Conservation (phyloP, 2,797 vertebrate species). For the Sparus aurata region DNA sequence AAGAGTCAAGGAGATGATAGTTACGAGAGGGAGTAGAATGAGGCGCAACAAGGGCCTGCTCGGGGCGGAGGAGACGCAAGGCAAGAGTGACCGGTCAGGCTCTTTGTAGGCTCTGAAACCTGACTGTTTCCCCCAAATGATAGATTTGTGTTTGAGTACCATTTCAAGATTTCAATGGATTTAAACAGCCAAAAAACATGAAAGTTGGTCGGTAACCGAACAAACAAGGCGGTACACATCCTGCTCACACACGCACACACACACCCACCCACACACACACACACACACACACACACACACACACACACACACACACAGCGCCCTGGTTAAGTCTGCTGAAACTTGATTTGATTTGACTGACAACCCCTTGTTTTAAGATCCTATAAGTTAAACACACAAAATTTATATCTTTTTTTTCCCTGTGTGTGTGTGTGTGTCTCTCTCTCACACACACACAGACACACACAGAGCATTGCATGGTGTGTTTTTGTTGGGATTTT, state of each 20-base stretch:
- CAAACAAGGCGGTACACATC: not conserved
- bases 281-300: conserved; percentile 7
- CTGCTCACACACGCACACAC: conserved; percentile 20
- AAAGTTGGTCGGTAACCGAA: not conserved
- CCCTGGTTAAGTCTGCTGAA: conserved; percentile 32
- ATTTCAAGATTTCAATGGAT: not conserved
- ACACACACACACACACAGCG: not conserved
- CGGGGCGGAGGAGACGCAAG: no score
- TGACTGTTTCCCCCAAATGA: no score
- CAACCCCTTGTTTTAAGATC: conserved; percentile 62
- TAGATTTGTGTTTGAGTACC: not conserved
- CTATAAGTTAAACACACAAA: conserved; percentile 52
- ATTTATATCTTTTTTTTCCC: conserved; percentile 10
- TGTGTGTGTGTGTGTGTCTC: not conserved
- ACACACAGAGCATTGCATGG: conserved; percentile 76
- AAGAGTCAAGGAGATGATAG: not conserved
- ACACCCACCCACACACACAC: conserved; percentile 11
- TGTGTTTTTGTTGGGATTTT: conserved; percentile 85
- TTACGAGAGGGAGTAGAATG: not conserved
- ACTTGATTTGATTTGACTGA: conserved; percentile 64
- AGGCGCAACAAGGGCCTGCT: not conserved
- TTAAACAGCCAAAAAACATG: conserved; percentile 9
- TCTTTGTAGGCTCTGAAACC: no score
- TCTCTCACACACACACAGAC: conserved; percentile 3
- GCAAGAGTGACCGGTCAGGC: no score